Percentiles rank a stretch among this genome's conserved stretches.
These are phyloP conservation scores for Apostichopus leukothele DNA, from an alignment of 53 echinoderm and acorn worm species.

Conservation along the genomic window DNA sequence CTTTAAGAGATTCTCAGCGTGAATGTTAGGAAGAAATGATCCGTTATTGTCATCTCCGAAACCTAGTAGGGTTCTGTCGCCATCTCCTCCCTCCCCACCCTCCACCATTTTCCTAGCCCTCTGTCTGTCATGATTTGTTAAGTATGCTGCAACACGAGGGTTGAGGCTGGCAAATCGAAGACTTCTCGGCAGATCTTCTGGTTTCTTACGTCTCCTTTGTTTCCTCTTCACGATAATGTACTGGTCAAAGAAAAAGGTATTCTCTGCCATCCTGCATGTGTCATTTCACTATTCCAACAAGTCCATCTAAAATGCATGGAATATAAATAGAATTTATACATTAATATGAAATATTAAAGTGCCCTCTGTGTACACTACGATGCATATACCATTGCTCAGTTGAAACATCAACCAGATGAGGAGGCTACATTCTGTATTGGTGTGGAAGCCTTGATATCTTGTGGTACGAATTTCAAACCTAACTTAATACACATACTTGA, in stretches of 20 bases:
- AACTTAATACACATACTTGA: too few species aligned
- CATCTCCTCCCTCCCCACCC: constrained; percentile 48
- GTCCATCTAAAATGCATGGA: too few species aligned
- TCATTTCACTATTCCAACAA: neutral
- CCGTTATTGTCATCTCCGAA: constrained; percentile 51
- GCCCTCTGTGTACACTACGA: too few species aligned
- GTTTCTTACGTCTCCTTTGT: constrained; percentile 77
- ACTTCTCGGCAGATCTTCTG: constrained; percentile 86
- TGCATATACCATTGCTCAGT: too few species aligned
- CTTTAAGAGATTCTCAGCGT: constrained; percentile 58
- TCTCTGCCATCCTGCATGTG: constrained; percentile 25
- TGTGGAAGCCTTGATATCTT: too few species aligned
- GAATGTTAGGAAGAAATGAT: constrained; percentile 64
- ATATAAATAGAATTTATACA: too few species aligned
- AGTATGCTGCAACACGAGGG: constrained; percentile 88
- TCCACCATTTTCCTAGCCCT: constrained; percentile 66
- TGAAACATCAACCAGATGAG: too few species aligned
- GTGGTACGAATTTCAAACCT: too few species aligned
- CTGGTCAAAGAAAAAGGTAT: constrained; percentile 84
- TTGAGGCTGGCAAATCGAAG: constrained; percentile 95
- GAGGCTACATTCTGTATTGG: too few species aligned
- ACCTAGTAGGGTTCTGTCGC: constrained; percentile 20
- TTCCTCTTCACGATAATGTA: constrained; percentile 66
- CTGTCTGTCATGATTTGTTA: constrained; percentile 85
- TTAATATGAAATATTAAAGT: too few species aligned